Conservation (phyloP, 2,113 vertebrate genomes). For the Anhinga anhinga region DNA sequence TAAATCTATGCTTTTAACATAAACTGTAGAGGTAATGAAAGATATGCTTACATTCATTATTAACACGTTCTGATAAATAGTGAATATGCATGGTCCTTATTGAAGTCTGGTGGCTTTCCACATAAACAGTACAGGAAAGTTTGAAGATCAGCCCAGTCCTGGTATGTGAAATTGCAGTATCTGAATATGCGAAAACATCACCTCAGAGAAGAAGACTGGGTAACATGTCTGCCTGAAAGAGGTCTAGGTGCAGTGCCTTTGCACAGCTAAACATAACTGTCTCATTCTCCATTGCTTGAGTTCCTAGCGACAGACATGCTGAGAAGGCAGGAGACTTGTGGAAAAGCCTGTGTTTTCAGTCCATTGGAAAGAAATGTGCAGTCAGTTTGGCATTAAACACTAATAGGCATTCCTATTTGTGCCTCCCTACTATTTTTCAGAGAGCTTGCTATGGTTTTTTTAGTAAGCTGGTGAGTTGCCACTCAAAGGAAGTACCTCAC, state of each 20-base stretch:
- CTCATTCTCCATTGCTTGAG: neutral
- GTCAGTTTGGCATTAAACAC: neutral
- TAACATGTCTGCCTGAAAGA: neutral
- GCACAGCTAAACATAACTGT: neutral
- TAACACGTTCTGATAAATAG: neutral
- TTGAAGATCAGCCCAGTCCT: neutral
- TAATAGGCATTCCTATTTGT: neutral
- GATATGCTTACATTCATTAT: neutral
- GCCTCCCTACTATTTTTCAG: neutral
- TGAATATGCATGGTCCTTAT: neutral
- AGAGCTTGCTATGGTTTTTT: neutral
- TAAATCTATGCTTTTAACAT: neutral
- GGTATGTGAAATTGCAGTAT: neutral
- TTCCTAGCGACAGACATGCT: accelerated
- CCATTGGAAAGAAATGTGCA: neutral
- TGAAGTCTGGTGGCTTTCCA: neutral
- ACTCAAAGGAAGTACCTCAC: neutral
- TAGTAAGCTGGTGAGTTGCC: neutral
- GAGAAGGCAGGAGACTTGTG: neutral
- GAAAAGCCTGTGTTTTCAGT: neutral
- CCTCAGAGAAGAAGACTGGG: neutral
- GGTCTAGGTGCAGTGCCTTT: neutral
- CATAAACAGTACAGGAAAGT: neutral
- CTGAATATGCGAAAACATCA: neutral
- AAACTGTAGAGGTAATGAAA: neutral